Base-by-base conservation (phyloP, 2,797 vertebrate species). In the Uromys caudimaculatus region DNA sequence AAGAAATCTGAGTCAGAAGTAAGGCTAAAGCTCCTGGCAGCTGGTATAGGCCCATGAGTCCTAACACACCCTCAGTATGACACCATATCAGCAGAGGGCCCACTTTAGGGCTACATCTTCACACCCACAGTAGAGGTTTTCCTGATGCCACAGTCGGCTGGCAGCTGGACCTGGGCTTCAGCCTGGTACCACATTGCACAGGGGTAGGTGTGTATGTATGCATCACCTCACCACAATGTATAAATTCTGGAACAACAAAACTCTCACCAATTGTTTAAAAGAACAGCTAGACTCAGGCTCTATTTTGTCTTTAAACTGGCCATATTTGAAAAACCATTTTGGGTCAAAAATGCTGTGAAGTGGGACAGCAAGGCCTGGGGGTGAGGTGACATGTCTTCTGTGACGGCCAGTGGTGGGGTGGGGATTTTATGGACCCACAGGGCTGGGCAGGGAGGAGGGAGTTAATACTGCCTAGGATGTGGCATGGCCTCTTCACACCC, bases 251-350 rank as follows among this genome's bases (percentile, higher is more conserved):
- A 4, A 50, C 10, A 3, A 4, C 77, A 4, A 58, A 58, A 3
- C 14, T 35, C 78, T 52, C 38, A 54, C 27, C 54, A 44, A 35
- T 1, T 17, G 56, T 85, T 12, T 19, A 60, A 6, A 35, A 6
- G 12, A 35, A 6, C 0, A 6, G 56, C 41, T 8, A 19, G 6
- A 32, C 2, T 9, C 79, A 3, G 4, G 17, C 13, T 21, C 2
- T 1, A 1, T 4, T 60, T 21, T 60, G 58, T 69, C 69, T 41
- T n/a, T 50, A n/a, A 38, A 17, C 14, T 12, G 16, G 35, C 12
- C 44, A 29, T 3, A 17, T 3, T 9, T 1, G 6, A 73, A 52
- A 52, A 69, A 29, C 21, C 3, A 23, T 52, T 84, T 47, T 9
- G 52, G 44, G 58, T 7, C 60, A 64, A 14, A 73, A 1, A 52